Evolutionary conservation across 2,113 vertebrate genomes (phyloP), one percentile per base, ranked within the genome.

Genomic region (Paradisaea rubra): DNA sequence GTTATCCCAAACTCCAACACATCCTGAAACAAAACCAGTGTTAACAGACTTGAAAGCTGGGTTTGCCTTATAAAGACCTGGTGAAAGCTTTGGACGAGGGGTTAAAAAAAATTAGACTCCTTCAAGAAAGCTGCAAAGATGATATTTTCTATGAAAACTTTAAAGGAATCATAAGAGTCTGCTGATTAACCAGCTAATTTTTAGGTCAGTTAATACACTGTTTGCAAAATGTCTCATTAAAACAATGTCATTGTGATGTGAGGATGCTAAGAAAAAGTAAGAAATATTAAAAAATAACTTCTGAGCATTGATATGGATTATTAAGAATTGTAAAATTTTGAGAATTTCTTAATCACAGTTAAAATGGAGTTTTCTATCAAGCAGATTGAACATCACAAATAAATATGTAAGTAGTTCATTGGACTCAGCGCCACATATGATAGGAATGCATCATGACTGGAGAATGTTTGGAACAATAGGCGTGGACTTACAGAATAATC

Each of bases 1-100:
- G 89, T 98, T 98, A 96, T 98, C 98, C 98, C 98, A 98, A 88
- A 97, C 22, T 37, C 98, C 98, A 64, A 94, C 77, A 95, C 98
- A 98, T 52, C 98, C 98, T 91, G 84, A 25, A 96, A 95, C 8
- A 94, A 86, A 95, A 89, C 1, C 73, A 83, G 54, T 5, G 8
- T 60, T 45, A 94, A 78, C 2, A 83, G 30, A n/a, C 28, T 59
- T 93, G 37, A 91, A 92, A 78, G 5, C 10, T 49, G 16, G 23
- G 37, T 49, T 41, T 49, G n/a, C 20, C 33, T 71, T 45, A 35
- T 14, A 44, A 50, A 64, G 52, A 65, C 7, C 20, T 72, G 18
- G 6, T 25, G 11, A 49, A 74, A 92, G 25, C 49, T 71, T 44
- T 41, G 10, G 25, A 37, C 7, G 14, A 64, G 12, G 9, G 10